Conservation (phyloP, 2,888 invertebrate species). For the Molorchus minor region DNA sequence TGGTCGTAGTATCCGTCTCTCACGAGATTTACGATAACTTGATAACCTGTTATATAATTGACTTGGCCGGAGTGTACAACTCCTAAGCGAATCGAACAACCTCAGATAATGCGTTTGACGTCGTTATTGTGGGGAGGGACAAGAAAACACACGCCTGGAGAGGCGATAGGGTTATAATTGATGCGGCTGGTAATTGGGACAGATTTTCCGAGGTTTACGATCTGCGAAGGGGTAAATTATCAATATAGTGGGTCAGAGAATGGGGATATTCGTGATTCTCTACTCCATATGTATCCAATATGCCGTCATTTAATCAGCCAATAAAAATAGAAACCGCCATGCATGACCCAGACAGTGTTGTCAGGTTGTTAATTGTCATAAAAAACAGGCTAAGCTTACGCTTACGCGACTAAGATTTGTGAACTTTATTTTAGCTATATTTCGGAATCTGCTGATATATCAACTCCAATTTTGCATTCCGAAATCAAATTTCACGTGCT, state of each 20-base stretch:
- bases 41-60: constrained; percentile 42
- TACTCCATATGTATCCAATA: too few species aligned
- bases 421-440: too few species aligned
- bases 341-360: too few species aligned
- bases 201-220: background rate
- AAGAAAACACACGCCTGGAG: background rate
- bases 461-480: too few species aligned
- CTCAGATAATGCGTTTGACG: constrained; percentile 13
- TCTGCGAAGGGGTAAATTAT: background rate
- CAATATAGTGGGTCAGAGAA: background rate
- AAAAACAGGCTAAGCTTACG: too few species aligned
- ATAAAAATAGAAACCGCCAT: too few species aligned
- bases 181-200: background rate
- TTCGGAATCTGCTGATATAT: too few species aligned
- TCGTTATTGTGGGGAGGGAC: constrained; percentile 7
- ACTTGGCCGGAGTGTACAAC: constrained; percentile 28
- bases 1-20: constrained; percentile 41
- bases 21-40: constrained; percentile 42
- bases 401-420: too few species aligned
- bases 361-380: too few species aligned
- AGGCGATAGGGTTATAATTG: constrained; percentile 1
- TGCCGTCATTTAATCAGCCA: too few species aligned
- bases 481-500: too few species aligned
- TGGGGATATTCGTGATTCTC: too few species aligned
- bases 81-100: constrained; percentile 7